A percentile compares a stretch with the other conserved stretches of the same genome.
Conservation (phyloP, 2,888 invertebrate genomes). For the Andrena fulva region DNA sequence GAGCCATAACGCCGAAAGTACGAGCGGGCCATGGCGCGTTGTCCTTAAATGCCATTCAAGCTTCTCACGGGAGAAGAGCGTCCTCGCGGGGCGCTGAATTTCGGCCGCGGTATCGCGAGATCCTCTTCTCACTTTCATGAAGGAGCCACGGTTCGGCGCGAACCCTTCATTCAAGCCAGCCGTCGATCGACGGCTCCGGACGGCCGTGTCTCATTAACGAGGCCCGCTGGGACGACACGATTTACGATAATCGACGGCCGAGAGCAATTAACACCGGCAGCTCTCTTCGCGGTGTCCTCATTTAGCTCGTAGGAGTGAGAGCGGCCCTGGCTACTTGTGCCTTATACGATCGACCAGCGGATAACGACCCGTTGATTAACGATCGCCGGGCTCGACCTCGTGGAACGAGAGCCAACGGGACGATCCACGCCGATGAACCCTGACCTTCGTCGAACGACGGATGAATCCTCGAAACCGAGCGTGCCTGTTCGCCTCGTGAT, state of each 20-base stretch:
- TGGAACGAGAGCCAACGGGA: constrained; percentile 36
- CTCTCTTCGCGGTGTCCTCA: constrained; percentile 36
- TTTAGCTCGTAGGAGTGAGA: constrained; percentile 38
- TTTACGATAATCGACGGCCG: constrained; percentile 52
- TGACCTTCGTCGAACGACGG: constrained; percentile 50
- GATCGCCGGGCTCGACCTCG: constrained; percentile 55
- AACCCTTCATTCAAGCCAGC: background rate
- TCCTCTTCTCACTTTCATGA: constrained; percentile 35
- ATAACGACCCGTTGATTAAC: constrained; percentile 70
- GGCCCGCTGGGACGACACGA: constrained; percentile 22
- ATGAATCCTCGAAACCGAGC: constrained; percentile 50
- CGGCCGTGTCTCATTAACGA: constrained; percentile 34
- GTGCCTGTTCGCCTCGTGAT: constrained; percentile 24
- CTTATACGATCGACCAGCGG: constrained; percentile 54
- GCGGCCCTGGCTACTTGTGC: constrained; percentile 28
- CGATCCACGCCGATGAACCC: constrained; percentile 55
- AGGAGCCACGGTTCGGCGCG: too few species aligned
- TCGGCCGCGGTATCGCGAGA: background rate
- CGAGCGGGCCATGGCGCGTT: background rate
- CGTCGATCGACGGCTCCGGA: background rate
- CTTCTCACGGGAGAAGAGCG: background rate
- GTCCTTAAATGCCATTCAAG: background rate
- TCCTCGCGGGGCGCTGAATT: background rate
- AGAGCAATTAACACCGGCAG: constrained; percentile 51
- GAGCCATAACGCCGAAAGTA: background rate